Percentiles rank a stretch among this genome's conserved stretches.
These are phyloP conservation scores for Cataglyphis rosenhaueri DNA, from an alignment of 2,888 invertebrate genomes.

Conservation along the genomic window DNA sequence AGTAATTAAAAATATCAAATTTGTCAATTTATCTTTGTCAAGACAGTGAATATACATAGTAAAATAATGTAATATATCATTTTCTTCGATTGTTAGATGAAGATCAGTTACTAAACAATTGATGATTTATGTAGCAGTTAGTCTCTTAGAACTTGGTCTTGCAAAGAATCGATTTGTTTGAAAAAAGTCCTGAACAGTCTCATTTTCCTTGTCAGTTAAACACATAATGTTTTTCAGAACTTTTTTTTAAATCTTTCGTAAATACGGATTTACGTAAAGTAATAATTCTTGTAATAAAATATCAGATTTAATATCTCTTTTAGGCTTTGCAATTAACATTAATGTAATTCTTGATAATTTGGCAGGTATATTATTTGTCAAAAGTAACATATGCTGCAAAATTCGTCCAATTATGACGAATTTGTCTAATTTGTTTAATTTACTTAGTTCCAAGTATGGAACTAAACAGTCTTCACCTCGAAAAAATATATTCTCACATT, in stretches of 20 bases:
- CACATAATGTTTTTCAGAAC: background rate
- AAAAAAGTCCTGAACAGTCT: background rate
- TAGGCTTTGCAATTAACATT: background rate
- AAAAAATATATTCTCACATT: slow-evolving; percentile 6
- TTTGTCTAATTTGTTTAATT: slow-evolving; percentile 9
- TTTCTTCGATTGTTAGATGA: slow-evolving; percentile 5
- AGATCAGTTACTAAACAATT: background rate
- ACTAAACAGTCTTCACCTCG: slow-evolving; percentile 10
- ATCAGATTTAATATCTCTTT: background rate
- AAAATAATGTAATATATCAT: slow-evolving; percentile 12
- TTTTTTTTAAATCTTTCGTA: slow-evolving; percentile 8
- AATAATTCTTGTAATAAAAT: background rate
- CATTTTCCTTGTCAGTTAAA: slow-evolving; percentile 3
- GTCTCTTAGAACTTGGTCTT: background rate
- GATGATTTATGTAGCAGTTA: background rate
- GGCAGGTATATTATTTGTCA: background rate
- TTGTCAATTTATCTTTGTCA: background rate
- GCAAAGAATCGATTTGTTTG: background rate
- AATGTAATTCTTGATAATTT: slow-evolving; percentile 22
- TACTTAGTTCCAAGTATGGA: background rate
- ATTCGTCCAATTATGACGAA: background rate
- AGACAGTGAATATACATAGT: slow-evolving; percentile 24
- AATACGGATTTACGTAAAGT: background rate
- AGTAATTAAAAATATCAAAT: slow-evolving; percentile 6
- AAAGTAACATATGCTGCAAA: slow-evolving; percentile 9